Evolutionary conservation across 1,140 invertebrate species (phyloP).

Genomic region (Brachionus rotundiformis): DNA sequence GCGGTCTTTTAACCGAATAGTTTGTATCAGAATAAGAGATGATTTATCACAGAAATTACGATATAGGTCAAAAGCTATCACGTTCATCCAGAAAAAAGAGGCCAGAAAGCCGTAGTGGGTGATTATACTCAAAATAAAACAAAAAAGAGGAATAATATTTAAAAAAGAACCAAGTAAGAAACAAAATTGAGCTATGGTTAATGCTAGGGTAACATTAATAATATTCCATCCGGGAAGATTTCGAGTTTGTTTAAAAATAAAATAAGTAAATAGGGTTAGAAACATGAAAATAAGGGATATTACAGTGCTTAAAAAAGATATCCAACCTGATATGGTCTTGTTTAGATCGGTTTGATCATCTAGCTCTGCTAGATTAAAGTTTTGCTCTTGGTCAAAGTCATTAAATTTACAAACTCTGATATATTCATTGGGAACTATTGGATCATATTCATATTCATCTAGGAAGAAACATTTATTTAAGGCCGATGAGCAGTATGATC

Average conservation of each 20-base stretch:
- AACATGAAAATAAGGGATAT: conserved; percentile 25
- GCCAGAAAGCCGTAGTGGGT: conserved; percentile 68
- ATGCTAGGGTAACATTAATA: conserved; percentile 65
- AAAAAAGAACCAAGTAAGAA: conserved; percentile 65
- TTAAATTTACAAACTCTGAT: conserved; percentile 37
- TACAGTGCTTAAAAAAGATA: conserved; percentile 29
- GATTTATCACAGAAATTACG: conserved; percentile 69
- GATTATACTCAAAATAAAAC: conserved; percentile 65
- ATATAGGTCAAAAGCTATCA: conserved; percentile 69
- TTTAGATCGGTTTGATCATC: not conserved
- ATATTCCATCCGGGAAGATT: conserved; percentile 68
- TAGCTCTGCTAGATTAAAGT: not conserved
- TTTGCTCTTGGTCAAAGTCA: not conserved
- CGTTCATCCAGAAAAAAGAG: conserved; percentile 70
- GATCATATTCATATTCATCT: conserved; percentile 45
- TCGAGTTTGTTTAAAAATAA: conserved; percentile 63
- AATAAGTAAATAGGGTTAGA: conserved; percentile 62
- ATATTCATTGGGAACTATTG: not conserved
- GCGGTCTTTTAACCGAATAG: conserved; percentile 60
- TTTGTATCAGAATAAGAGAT: conserved; percentile 58
- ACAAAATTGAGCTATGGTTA: conserved; percentile 65
- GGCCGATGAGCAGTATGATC: not conserved
- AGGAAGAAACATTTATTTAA: conserved; percentile 1
- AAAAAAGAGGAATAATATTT: conserved; percentile 69
- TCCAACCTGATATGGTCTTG: conserved; percentile 35